phyloP scores from a whole-genome alignment of 2,797 vertebrate species.

The Morelia viridis region DNA sequence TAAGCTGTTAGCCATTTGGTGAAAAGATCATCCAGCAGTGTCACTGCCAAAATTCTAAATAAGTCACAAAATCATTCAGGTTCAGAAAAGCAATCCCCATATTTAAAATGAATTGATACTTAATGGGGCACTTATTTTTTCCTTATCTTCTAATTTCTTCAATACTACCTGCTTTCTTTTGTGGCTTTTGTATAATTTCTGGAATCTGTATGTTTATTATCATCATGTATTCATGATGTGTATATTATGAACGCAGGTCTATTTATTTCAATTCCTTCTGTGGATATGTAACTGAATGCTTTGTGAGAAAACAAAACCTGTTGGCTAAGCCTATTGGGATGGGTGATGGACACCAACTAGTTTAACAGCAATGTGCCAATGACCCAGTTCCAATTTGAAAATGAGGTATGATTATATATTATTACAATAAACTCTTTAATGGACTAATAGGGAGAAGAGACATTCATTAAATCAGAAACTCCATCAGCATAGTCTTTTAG shows the following conservation, averaged over 20 bases:
- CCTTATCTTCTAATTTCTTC: constrained; percentile 26
- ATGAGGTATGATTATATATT: constrained; percentile 11
- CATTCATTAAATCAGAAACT: neutral
- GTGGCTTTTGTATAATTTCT: constrained; percentile 7
- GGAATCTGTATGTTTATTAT: neutral
- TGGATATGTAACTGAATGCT: neutral
- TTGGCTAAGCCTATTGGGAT: neutral
- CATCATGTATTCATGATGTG: neutral
- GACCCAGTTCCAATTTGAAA: constrained; percentile 10
- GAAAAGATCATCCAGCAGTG: constrained; percentile 15
- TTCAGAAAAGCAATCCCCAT: constrained; percentile 9
- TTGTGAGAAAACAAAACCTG: constrained; percentile 7
- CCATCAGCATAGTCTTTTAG: neutral
- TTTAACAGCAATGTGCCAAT: constrained; percentile 14
- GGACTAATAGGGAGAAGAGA: neutral
- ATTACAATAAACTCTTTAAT: neutral
- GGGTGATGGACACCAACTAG: neutral
- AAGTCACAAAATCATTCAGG: constrained; percentile 30
- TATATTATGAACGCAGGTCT: neutral
- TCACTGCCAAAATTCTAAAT: constrained; percentile 37
- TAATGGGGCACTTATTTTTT: constrained; percentile 5
- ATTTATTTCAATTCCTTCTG: neutral
- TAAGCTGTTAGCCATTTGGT: constrained; percentile 33
- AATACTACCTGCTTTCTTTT: constrained; percentile 4
- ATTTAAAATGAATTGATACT: neutral